Percentiles rank a stretch among this genome's conserved stretches.
Evolutionary conservation across 2,113 vertebrate genomes (phyloP).

Genomic region (Rhinichthys klamathensis): DNA sequence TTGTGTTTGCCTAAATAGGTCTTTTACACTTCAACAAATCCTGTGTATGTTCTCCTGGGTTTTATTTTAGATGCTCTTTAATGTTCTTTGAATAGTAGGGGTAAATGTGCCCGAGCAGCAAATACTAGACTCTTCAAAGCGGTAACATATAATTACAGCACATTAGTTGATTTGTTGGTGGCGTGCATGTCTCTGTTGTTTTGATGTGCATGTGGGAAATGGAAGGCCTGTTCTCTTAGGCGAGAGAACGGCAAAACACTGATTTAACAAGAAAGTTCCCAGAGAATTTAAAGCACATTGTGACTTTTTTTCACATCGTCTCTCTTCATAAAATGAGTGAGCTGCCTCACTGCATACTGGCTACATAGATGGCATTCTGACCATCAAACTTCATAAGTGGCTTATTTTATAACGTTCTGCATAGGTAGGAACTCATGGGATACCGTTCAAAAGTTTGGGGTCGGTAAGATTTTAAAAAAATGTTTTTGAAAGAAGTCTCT

Average conservation of each 20-base stretch:
- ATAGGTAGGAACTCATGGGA: not conserved
- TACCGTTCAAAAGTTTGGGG: not conserved
- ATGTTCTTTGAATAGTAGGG: constrained; percentile 31
- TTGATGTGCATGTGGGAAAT: constrained; percentile 44
- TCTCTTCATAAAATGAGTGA: not conserved
- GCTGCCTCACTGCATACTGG: not conserved
- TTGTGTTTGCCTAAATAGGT: not conserved
- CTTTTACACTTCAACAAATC: constrained; percentile 9
- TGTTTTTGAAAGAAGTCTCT: not conserved
- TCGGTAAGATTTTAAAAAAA: not conserved
- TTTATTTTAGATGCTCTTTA: constrained; percentile 26
- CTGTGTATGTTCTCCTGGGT: constrained; percentile 1
- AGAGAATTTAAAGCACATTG: constrained; percentile 43
- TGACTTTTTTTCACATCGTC: constrained; percentile 3
- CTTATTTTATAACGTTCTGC: not conserved
- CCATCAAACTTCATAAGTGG: not conserved
- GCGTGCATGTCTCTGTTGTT: constrained; percentile 42
- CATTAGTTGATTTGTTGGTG: constrained; percentile 45
- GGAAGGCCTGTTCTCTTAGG: constrained; percentile 28
- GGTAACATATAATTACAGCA: constrained; percentile 13
- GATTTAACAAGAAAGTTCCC: constrained; percentile 44
- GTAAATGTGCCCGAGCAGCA: constrained; percentile 27
- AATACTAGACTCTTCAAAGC: constrained; percentile 33
- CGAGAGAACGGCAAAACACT: constrained; percentile 34
- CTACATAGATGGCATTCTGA: not conserved